These are phyloP conservation scores for Drosophila mimetica DNA, from an alignment of 2,888 invertebrate species.

Conservation along the genomic window DNA sequence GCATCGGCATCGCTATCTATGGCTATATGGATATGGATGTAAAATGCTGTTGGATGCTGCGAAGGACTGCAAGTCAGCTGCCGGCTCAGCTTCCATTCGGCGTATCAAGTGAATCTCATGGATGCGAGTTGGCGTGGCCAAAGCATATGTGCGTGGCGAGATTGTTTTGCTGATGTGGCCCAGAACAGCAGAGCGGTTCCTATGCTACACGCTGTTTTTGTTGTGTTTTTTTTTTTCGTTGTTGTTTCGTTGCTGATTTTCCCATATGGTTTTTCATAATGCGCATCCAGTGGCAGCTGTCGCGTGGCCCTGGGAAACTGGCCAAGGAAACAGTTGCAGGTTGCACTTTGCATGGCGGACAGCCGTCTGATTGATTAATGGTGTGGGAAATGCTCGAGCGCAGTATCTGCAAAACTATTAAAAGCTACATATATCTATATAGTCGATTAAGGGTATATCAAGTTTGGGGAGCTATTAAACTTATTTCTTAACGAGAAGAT, in stretches of 20 bases:
- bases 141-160: constrained; percentile 66
- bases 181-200: constrained; percentile 10
- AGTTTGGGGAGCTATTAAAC: too few relatives aligned
- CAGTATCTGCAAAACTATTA: background rate
- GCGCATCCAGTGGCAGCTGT: constrained; percentile 60
- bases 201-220: constrained; percentile 20
- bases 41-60: constrained; percentile 29
- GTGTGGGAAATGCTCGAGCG: constrained; percentile 26
- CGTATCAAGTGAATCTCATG: constrained; percentile 66
- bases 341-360: constrained; percentile 29
- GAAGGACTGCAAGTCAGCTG: constrained; percentile 78
- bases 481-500: too few relatives aligned
- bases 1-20: constrained; percentile 38
- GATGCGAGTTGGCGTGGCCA: constrained; percentile 32
- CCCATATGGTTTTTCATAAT: constrained; percentile 67
- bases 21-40: constrained; percentile 45
- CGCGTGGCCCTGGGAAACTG: constrained; percentile 64
- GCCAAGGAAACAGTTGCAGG: constrained; percentile 53
- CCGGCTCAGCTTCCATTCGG: constrained; percentile 40
- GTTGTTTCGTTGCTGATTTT: constrained; percentile 64
- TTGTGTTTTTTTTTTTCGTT: constrained; percentile 41
- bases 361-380: constrained; percentile 17
- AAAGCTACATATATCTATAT: background rate
- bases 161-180: constrained; percentile 50
- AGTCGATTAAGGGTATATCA: background rate